These are phyloP conservation scores for Lepus townsendii DNA, from an alignment of 2,797 vertebrate genomes.

Conservation along the genomic window DNA sequence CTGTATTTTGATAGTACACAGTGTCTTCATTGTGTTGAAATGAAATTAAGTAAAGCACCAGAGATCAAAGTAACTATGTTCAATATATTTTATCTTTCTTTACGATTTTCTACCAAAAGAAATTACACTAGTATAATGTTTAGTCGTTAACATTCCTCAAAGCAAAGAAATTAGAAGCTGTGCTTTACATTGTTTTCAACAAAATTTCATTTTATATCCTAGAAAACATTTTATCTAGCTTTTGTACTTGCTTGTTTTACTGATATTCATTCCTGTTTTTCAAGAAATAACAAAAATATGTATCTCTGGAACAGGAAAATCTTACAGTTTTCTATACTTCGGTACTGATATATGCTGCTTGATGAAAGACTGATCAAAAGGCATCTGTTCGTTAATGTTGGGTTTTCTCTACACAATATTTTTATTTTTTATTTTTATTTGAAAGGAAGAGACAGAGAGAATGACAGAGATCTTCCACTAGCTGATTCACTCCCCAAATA, in stretches of 20 bases:
- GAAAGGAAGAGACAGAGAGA: too few relatives aligned
- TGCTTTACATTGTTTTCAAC: neutral
- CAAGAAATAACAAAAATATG: neutral
- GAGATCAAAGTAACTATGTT: neutral
- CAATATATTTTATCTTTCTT: neutral
- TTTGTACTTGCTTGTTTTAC: neutral
- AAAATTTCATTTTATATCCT: neutral
- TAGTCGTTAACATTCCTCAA: neutral
- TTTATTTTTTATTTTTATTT: too few relatives aligned
- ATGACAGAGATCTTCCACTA: too few relatives aligned
- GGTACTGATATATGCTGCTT: neutral
- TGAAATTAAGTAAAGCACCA: neutral
- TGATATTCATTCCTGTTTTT: neutral
- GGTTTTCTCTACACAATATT: neutral
- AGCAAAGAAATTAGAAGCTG: neutral
- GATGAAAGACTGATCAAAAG: neutral
- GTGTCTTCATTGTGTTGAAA: neutral
- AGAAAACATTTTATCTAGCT: neutral
- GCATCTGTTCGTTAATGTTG: neutral
- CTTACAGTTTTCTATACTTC: neutral
- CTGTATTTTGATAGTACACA: neutral
- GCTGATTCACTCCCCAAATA: too few relatives aligned
- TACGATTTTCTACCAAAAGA: neutral
- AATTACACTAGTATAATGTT: too few relatives aligned
- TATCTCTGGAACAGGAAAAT: neutral